These are phyloP conservation scores for Bathynomus jamesi DNA, from an alignment of 1,140 invertebrate genomes.

Conservation along the genomic window DNA sequence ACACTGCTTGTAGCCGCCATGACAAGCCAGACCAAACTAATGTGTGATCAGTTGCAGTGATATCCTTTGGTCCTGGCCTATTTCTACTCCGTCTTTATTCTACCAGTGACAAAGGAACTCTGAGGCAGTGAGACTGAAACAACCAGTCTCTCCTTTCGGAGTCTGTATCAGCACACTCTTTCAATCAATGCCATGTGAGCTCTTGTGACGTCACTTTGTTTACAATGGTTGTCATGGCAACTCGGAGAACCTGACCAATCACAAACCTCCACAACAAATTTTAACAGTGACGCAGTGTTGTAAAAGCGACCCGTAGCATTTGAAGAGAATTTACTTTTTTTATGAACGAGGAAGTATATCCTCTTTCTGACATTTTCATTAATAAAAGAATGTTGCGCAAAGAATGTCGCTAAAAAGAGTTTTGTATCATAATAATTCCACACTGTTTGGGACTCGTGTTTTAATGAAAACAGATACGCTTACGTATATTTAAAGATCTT, in stretches of 20 bases:
- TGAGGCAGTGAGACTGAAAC: background rate
- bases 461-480: background rate
- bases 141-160: background rate
- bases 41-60: background rate
- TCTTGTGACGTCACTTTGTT: background rate
- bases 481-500: background rate
- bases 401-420: no score
- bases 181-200: constrained; percentile 1
- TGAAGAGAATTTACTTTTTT: no score
- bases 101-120: background rate
- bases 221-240: background rate
- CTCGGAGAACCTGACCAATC: background rate
- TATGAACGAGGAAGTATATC: no score
- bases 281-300: background rate
- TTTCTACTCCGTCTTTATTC: background rate
- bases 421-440: no score
- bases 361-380: no score
- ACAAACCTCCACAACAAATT: background rate
- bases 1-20: background rate
- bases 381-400: no score
- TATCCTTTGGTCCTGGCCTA: background rate
- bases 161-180: background rate
- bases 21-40: background rate
- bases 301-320: background rate
- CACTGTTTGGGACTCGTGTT: background rate